Evolutionary conservation across 2,797 vertebrate genomes (phyloP).

Genomic region (Arctocebus calabarensis): DNA sequence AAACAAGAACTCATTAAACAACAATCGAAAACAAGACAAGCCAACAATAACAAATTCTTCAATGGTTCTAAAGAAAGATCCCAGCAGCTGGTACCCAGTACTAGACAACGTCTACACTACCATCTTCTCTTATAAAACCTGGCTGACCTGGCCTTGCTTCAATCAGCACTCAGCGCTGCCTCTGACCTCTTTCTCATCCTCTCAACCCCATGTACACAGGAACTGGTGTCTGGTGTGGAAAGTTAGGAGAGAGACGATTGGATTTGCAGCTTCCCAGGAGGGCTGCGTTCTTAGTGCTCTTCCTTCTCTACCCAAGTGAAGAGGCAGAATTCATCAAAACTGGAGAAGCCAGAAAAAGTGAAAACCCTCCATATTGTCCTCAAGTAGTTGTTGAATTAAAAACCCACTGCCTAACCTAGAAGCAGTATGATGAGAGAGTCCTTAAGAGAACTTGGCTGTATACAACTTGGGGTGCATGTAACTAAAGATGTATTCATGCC

Average conservation of each 20-base stretch:
- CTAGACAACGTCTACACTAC: background rate
- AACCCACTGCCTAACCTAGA: background rate
- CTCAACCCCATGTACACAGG: background rate
- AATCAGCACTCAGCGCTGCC: background rate
- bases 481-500: accelerated
- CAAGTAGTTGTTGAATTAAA: background rate
- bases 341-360: background rate
- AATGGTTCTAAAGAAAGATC: background rate
- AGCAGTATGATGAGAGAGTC: background rate
- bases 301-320: too few relatives aligned
- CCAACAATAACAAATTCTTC: background rate
- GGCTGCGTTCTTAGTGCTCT: background rate
- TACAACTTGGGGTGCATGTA: too few relatives aligned
- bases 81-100: background rate
- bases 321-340: background rate
- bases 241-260: background rate
- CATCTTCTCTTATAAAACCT: background rate
- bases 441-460: too few relatives aligned
- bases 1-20: background rate
- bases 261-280: background rate
- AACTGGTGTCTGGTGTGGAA: background rate
- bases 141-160: background rate
- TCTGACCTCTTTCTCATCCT: background rate
- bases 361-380: background rate
- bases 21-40: background rate